phyloP scores from a whole-genome alignment of 2,888 invertebrate genomes.

The Caradrina clavipalpis region DNA sequence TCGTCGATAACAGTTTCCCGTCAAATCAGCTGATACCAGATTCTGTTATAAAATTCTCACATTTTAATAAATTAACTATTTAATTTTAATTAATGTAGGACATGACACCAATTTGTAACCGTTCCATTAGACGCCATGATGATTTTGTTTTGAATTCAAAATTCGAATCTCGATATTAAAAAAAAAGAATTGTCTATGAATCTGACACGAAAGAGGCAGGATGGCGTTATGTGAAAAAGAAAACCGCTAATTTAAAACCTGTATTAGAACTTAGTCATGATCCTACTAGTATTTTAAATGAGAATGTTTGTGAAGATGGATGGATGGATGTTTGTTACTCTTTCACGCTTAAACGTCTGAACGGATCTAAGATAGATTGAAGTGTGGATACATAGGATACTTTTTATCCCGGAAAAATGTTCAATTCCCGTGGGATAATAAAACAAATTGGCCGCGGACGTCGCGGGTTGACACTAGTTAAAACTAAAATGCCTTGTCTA shows the following conservation, averaged over 20 bases:
- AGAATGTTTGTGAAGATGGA: no score
- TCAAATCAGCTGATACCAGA: slow-evolving; percentile 56
- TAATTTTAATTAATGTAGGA: slow-evolving; percentile 2
- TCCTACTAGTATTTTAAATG: no score
- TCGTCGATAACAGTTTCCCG: slow-evolving; percentile 55
- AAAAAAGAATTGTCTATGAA: neutral
- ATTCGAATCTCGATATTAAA: neutral
- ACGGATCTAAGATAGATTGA: no score
- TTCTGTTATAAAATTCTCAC: slow-evolving; percentile 9
- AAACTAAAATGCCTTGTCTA: slow-evolving; percentile 16
- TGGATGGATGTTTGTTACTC: no score
- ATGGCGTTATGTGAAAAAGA: slow-evolving; percentile 3
- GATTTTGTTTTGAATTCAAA: neutral
- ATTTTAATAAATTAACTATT: slow-evolving; percentile 10
- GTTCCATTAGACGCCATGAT: neutral
- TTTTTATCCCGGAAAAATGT: no score
- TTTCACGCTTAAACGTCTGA: no score
- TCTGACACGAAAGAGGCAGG: neutral
- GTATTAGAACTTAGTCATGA: neutral
- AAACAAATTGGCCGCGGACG: no score
- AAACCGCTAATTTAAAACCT: neutral
- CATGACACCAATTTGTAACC: slow-evolving; percentile 1
- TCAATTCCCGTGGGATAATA: no score
- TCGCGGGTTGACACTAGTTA: neutral
- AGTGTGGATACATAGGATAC: no score